Evolutionary conservation across 1,140 invertebrate genomes (phyloP), one percentile per base, ranked within the genome.

Genomic region (Pseudomyrmex sp.): DNA sequence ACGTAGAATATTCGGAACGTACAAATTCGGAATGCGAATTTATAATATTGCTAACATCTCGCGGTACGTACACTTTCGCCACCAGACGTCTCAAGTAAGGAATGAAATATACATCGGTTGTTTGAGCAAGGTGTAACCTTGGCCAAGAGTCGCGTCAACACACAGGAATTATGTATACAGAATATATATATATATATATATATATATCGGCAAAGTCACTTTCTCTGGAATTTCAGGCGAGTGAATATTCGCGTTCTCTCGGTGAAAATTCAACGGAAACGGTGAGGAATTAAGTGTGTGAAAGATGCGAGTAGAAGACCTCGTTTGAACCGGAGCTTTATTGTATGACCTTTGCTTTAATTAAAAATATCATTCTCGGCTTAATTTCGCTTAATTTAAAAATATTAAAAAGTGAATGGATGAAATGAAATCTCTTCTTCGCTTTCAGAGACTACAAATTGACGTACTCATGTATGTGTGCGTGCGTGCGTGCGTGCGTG

Each of bases 121-220:
- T 80, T 13, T 59, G 2, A 5, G 10, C 3, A 9, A 13, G 18
- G 2, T 80, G 20, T 13, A 72, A 70, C 20, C 54, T 80, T 69
- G 66, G 23, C 20, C 54, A 35, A 58, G 44, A 8, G 4, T 61
- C 66, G 54, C 70, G 13, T 35, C 2, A 50, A 52, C 44, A 59
- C 20, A n/a, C 26, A 79, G 52, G 23, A 70, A 80, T 70, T 48
- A 80, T 80, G 54, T 70, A 61, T 18, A 35, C 5, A 35, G 35
- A 20, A 12, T 4, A 2, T 20, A 70, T 80, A 48, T 69, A 80
- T 59, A 70, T 80, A 48, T 69, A 70, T 50, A 20, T 20, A 20
- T 23, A 61, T 80, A 48, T 69, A 80, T 59, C 5, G 52, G 15
- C 65, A 48, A 18, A 59, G 62, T 70, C 52, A 59, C 70, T 70